These are phyloP conservation scores for Dryobotodes eremita DNA, from an alignment of 2,888 invertebrate species.

Conservation along the genomic window DNA sequence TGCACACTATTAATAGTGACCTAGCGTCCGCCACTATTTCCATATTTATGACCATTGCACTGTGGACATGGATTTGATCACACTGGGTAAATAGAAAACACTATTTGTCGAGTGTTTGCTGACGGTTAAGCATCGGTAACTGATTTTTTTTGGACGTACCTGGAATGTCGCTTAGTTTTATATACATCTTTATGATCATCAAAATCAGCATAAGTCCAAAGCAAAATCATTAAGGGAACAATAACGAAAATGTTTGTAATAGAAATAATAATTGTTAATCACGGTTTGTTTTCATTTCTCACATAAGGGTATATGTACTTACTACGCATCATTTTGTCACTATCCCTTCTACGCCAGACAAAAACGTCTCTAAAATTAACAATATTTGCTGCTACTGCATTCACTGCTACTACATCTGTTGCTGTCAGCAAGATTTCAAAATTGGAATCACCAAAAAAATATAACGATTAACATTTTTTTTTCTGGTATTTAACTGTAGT, in stretches of 20 bases:
- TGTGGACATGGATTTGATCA: constrained; percentile 41
- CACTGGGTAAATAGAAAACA: constrained; percentile 20
- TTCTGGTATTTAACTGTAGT: no score
- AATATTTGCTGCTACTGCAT: not conserved
- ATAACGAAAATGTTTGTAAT: not conserved
- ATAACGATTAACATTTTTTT: not conserved
- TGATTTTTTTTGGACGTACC: not conserved
- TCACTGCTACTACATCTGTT: not conserved
- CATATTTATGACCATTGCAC: constrained; percentile 36
- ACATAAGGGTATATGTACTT: not conserved
- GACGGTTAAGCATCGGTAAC: no score
- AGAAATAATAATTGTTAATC: not conserved
- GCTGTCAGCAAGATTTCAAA: not conserved
- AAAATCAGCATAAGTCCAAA: not conserved
- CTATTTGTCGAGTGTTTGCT: not conserved
- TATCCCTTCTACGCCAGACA: no score
- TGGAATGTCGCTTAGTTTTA: not conserved
- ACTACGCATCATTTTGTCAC: not conserved
- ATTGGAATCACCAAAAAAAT: not conserved
- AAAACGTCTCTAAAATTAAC: not conserved
- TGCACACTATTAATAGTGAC: constrained; percentile 14
- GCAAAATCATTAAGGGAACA: not conserved
- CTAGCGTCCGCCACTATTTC: constrained; percentile 22
- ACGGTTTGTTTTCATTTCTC: not conserved
- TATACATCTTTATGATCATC: not conserved